Percentiles rank a stretch among this genome's conserved stretches.
Evolutionary conservation across 2,113 vertebrate genomes (phyloP).

Genomic region (Colossoma macropomum): DNA sequence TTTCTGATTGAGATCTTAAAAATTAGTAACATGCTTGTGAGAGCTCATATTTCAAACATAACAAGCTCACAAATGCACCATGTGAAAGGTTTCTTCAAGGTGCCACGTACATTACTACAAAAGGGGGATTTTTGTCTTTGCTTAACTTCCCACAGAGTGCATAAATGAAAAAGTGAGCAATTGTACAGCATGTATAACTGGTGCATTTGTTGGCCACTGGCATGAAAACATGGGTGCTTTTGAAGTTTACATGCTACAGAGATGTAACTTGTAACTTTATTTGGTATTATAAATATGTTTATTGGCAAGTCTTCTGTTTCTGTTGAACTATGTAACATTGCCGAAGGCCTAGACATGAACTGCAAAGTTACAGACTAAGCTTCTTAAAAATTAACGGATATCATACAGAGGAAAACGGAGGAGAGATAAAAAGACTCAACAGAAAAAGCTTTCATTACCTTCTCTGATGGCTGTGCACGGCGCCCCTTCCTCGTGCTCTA

Average conservation of each 20-base stretch:
- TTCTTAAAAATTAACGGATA: not conserved
- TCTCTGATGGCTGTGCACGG: conserved; percentile 98
- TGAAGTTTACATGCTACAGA: not conserved
- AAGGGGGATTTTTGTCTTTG: not conserved
- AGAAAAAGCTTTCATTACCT: conserved; percentile 73
- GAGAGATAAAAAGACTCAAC: not conserved
- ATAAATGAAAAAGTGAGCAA: not conserved
- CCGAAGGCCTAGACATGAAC: too few relatives aligned
- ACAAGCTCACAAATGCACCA: too few relatives aligned
- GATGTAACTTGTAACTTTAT: too few relatives aligned
- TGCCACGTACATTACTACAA: too few relatives aligned
- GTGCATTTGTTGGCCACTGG: not conserved
- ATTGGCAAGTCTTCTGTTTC: too few relatives aligned
- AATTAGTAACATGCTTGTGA: too few relatives aligned
- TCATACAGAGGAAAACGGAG: not conserved
- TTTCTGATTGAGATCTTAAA: too few relatives aligned
- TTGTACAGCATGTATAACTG: not conserved
- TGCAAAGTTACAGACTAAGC: too few relatives aligned
- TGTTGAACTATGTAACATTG: too few relatives aligned
- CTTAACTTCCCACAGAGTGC: not conserved
- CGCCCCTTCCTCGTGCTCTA: conserved; percentile 97
- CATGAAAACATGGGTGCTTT: not conserved
- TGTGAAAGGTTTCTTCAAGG: too few relatives aligned
- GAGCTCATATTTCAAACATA: too few relatives aligned
- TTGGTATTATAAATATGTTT: too few relatives aligned